Evolutionary conservation across 2,113 vertebrate genomes (phyloP), one percentile per base, ranked within the genome.

Genomic region (Limanda limanda): DNA sequence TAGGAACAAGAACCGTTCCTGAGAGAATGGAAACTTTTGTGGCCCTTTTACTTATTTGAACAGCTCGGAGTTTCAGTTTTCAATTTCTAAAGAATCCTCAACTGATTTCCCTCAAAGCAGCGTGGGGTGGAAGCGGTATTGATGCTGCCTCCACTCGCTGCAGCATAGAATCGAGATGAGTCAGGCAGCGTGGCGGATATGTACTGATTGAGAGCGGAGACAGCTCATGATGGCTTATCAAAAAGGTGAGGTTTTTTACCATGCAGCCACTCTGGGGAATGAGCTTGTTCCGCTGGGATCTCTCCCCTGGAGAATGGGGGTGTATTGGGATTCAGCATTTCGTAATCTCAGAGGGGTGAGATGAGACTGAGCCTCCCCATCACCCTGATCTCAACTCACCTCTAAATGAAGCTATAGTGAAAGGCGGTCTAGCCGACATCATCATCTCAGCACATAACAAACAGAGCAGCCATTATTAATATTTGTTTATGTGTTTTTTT

Each of bases 151-250:
- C 37, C 57, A 23, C 68, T 79, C 3, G 31, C 21, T 37, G 68
- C 85, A 66, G 76, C 74, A 56, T 74, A 78, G 48, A 80, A 74
- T 70, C 59, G 52, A 54, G 57, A 37, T 54, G 56, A 83, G 74
- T 68, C 25, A 60, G 68, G 61, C 70, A 55, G 64, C 35, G 18
- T 68, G 64, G 52, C 71, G 79, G 79, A 89, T 68, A 27, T 83
- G 66, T 27, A 35, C 71, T 84, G 89, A 90, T 89, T 81, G 82
- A 90, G 85, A 86, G 76, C 73, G 82, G 54, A 81, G 79, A 62
- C 82, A 83, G 84, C 82, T 86, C 84, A 68, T 80, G 83, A 89
- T 87, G 82, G 83, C 85, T 91, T 92, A 89, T 90, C 82, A 92
- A 92, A 92, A 88, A 87, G 82, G 70, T 81, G 77, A 83, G 42